A percentile compares a stretch with the other conserved stretches of the same genome.
phyloP scores from a whole-genome alignment of 2,888 invertebrate genomes.

The Adelphocoris suturalis region DNA sequence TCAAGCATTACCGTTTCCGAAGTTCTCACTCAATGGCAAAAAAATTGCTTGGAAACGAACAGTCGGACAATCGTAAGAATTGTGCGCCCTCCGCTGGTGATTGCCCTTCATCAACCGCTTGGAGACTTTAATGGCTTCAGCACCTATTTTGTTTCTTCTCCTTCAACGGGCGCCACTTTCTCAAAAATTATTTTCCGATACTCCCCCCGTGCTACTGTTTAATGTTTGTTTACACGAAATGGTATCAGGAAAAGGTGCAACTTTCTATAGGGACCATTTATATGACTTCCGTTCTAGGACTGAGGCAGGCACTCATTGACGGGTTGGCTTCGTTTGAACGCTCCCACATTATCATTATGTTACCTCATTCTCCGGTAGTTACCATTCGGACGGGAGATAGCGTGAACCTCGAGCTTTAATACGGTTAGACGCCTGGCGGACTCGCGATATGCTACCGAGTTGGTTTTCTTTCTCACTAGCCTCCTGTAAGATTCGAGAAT shows the following conservation, averaged over 20 bases:
- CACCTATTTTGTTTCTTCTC: conserved; percentile 18
- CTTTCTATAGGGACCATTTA: not conserved
- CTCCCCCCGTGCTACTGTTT: conserved; percentile 18
- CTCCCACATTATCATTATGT: conserved; percentile 19
- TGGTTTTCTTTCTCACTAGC: not conserved
- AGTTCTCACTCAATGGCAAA: not conserved
- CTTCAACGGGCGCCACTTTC: conserved; percentile 7
- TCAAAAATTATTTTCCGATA: conserved; percentile 42
- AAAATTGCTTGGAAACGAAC: not conserved
- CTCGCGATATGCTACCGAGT: not conserved
- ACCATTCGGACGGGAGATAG: not conserved
- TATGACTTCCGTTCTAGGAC: not conserved
- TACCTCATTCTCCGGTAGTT: conserved; percentile 18
- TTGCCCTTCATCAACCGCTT: conserved; percentile 28
- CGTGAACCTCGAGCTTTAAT: not conserved
- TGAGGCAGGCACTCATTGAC: not conserved
- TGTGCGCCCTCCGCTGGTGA: conserved; percentile 17
- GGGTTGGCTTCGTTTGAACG: not conserved
- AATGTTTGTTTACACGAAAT: conserved; percentile 10
- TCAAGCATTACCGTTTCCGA: not conserved
- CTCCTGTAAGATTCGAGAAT: not conserved
- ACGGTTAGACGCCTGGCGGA: not conserved
- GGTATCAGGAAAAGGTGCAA: not conserved
- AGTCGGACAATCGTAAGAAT: conserved; percentile 16
- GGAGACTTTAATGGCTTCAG: conserved; percentile 38